Conservation (phyloP, 2,113 vertebrate species). For the Hymenochirus boettgeri region DNA sequence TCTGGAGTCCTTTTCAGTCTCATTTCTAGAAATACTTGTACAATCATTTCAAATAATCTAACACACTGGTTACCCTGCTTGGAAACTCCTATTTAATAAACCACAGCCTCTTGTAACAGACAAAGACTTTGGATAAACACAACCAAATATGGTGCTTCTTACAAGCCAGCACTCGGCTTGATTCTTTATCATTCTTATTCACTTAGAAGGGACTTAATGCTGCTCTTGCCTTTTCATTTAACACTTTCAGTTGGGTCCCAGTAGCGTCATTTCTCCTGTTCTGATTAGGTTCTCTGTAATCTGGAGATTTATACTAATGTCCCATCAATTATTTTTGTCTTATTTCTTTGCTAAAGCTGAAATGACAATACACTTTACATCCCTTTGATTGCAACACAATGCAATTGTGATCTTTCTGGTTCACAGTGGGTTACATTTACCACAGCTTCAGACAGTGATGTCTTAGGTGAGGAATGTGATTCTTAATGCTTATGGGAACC, state of each 20-base stretch:
- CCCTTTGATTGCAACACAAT: background rate
- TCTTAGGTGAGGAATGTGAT: constrained; percentile 29
- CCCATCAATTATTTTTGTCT: background rate
- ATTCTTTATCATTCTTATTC: constrained; percentile 31
- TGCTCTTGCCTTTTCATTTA: constrained; percentile 8
- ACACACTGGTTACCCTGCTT: background rate
- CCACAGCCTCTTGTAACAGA: constrained; percentile 12
- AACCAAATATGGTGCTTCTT: constrained; percentile 60
- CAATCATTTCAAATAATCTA: background rate
- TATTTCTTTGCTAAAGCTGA: too few species aligned
- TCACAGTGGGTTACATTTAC: constrained; percentile 11
- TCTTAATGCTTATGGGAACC: constrained; percentile 28
- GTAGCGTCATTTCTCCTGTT: too few species aligned
- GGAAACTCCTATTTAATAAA: constrained; percentile 32
- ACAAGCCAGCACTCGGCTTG: constrained; percentile 35
- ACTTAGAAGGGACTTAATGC: constrained; percentile 2
- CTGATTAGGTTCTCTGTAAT: too few species aligned
- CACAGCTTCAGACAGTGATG: constrained; percentile 34
- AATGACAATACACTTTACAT: too few species aligned
- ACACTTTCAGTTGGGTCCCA: background rate
- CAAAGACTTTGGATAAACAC: constrained; percentile 44
- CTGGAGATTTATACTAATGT: too few species aligned
- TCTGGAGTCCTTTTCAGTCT: too few species aligned
- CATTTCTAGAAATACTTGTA: too few species aligned
- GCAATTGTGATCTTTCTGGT: background rate